phyloP scores from a whole-genome alignment of 2,888 invertebrate species.

The Parnassius orleans region DNA sequence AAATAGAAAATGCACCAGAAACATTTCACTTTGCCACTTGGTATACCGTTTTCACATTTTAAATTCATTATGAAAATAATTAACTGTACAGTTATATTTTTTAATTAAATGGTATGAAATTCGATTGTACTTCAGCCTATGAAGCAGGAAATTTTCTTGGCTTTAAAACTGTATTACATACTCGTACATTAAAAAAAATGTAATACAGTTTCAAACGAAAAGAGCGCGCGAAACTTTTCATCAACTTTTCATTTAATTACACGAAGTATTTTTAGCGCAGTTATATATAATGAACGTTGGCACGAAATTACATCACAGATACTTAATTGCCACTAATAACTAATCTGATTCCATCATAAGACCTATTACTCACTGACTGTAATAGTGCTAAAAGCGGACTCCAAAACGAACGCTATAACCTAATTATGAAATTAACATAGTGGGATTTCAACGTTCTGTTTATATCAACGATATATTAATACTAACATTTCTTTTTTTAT shows the following conservation, averaged over 20 bases:
- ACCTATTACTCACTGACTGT: conserved; percentile 8
- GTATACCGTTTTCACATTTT: conserved; percentile 30
- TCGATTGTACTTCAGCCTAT: not conserved
- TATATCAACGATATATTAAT: not conserved
- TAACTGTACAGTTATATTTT: not conserved
- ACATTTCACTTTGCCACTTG: conserved; percentile 32
- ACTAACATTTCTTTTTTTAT: not conserved
- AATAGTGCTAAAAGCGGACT: conserved; percentile 11
- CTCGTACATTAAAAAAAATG: no score
- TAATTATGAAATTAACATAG: conserved; percentile 18
- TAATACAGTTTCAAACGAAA: not conserved
- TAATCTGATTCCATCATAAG: conserved; percentile 19
- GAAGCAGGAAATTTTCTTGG: no score
- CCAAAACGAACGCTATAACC: conserved; percentile 8
- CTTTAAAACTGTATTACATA: no score
- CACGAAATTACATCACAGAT: conserved; percentile 19
- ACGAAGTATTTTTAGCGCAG: not conserved
- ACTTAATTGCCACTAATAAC: conserved; percentile 21
- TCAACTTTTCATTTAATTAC: not conserved
- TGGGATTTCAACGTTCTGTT: not conserved
- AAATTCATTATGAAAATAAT: conserved; percentile 29
- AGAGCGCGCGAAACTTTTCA: conserved; percentile 5
- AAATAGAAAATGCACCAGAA: conserved; percentile 50
- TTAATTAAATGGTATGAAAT: not conserved
- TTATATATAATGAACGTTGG: conserved; percentile 2